phyloP scores from a whole-genome alignment of 2,888 invertebrate species.

The Cinara cedri region DNA sequence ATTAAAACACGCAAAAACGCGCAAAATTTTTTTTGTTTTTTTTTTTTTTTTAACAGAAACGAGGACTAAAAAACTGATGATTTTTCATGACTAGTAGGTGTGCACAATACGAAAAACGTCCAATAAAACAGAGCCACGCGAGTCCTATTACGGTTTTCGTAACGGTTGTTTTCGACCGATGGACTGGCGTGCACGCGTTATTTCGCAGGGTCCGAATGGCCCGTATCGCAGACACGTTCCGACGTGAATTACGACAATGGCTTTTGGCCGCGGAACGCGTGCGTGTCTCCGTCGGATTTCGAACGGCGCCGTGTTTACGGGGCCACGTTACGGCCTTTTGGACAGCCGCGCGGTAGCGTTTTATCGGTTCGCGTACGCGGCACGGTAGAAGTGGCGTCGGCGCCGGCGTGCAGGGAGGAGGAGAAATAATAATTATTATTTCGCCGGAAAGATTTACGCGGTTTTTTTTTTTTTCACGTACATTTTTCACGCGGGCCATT shows the following conservation, averaged over 20 bases:
- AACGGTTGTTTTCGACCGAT: slow-evolving; percentile 4
- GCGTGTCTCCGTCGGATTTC: slow-evolving; percentile 19
- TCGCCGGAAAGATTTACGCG: slow-evolving; percentile 23
- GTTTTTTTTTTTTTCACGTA: background rate
- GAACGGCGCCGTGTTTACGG: slow-evolving; percentile 2
- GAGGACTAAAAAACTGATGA: background rate
- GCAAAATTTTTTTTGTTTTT: slow-evolving; percentile 1
- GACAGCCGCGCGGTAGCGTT: background rate
- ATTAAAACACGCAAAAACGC: slow-evolving; percentile 28
- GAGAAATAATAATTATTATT: slow-evolving; percentile 17
- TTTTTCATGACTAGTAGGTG: background rate
- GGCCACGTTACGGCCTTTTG: background rate
- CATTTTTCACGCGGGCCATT: too few species aligned
- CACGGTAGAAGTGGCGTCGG: too few species aligned
- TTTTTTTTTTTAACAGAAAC: slow-evolving; percentile 22
- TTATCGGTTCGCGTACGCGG: background rate
- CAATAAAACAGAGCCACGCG: slow-evolving; percentile 19
- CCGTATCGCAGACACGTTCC: slow-evolving; percentile 14
- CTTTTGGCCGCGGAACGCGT: slow-evolving; percentile 17
- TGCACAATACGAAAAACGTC: slow-evolving; percentile 19
- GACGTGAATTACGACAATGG: slow-evolving; percentile 29
- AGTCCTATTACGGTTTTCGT: slow-evolving; percentile 22
- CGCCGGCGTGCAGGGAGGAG: too few species aligned
- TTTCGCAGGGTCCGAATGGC: slow-evolving; percentile 11
- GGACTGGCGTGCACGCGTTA: slow-evolving; percentile 24